Evolutionary conservation across 2,113 vertebrate species (phyloP).

Genomic region (Anoura caudifer): DNA sequence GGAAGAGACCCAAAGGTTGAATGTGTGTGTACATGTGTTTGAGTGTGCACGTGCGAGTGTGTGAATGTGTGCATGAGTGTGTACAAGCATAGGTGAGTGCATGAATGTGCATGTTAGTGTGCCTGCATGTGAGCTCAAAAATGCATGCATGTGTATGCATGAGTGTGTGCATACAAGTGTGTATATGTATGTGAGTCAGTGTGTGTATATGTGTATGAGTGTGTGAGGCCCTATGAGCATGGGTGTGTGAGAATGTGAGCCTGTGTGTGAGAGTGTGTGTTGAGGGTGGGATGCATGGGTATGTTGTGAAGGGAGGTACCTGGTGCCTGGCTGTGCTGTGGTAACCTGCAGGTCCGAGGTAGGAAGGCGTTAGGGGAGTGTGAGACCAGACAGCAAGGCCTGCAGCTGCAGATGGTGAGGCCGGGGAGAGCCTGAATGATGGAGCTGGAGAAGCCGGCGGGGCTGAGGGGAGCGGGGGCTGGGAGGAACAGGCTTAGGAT

Average conservation of each 20-base stretch:
- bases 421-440: not conserved
- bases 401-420: too few species aligned
- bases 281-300: not conserved
- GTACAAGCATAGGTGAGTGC: not conserved
- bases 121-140: rapidly evolving
- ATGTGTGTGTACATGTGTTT: not conserved
- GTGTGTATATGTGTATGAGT: not conserved
- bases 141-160: too few species aligned
- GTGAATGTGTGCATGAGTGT: not conserved
- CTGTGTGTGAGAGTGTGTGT: not conserved
- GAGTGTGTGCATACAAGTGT: not conserved
- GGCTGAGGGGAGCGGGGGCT: rapidly evolving
- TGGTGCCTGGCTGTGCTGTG: rapidly evolving
- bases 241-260: not conserved
- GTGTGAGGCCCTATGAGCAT: not conserved
- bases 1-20: not conserved
- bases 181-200: not conserved
- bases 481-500: not conserved
- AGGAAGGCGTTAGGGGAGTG: not conserved
- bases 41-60: not conserved
- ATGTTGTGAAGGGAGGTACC: not conserved
- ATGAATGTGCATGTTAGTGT: not conserved
- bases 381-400: not conserved
- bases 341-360: not conserved
- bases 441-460: not conserved